Conservation (phyloP, 2,797 vertebrate species). For the Dromococcyx pavoninus region DNA sequence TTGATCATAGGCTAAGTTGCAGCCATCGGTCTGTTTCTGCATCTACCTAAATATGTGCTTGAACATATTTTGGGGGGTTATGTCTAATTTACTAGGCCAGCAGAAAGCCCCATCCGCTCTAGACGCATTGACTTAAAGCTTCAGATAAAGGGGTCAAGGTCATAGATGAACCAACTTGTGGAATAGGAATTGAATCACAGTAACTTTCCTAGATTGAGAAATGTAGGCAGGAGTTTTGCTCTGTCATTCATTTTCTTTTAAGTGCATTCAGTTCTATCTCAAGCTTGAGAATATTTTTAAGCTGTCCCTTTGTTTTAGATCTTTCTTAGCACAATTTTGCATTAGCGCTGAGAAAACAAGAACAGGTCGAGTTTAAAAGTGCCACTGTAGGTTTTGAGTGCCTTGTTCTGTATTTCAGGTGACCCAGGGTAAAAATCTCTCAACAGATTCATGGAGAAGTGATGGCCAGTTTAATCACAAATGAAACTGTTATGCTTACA, state of each 20-base stretch:
- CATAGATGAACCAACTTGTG: slow-evolving; percentile 31
- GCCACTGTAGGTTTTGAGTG: background rate
- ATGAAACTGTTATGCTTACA: background rate
- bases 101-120: slow-evolving; percentile 22
- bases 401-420: background rate
- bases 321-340: slow-evolving; percentile 33
- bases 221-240: slow-evolving; percentile 43
- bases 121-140: slow-evolving; percentile 35
- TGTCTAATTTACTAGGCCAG: slow-evolving; percentile 30
- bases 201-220: slow-evolving; percentile 60
- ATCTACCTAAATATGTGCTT: slow-evolving; percentile 43
- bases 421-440: background rate
- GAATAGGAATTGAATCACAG: slow-evolving; percentile 46
- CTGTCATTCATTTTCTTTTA: slow-evolving; percentile 62
- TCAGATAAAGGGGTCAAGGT: slow-evolving; percentile 63
- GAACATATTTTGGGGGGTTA: slow-evolving; percentile 48
- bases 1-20: slow-evolving; percentile 46
- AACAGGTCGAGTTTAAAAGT: background rate
- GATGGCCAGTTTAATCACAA: background rate
- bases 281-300: slow-evolving; percentile 61
- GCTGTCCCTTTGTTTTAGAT: slow-evolving; percentile 59
- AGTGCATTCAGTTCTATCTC: slow-evolving; percentile 42
- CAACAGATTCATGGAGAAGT: background rate
- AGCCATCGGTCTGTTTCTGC: slow-evolving; percentile 48
- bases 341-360: slow-evolving; percentile 48